Conservation (phyloP, 1,140 invertebrate species). For the Drosophila nigrodunni region DNA sequence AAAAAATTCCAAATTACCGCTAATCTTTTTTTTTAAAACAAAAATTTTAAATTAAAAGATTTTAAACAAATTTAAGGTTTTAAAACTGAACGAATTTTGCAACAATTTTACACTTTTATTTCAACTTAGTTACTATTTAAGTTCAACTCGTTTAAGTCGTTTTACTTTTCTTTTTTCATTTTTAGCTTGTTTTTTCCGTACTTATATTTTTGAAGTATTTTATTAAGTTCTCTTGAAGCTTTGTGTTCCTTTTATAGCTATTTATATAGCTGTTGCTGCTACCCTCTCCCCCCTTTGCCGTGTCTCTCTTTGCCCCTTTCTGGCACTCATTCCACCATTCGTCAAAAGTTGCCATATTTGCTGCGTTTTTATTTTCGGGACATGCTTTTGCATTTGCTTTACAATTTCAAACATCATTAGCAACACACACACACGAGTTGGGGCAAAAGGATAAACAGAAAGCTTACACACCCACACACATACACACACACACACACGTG, state of each 20-base stretch:
- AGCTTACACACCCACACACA: conserved; percentile 34
- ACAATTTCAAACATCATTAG: conserved; percentile 82
- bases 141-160: too few relatives aligned
- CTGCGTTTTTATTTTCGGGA: conserved; percentile 65
- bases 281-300: neutral
- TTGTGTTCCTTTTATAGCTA: neutral
- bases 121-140: too few relatives aligned
- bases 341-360: conserved; percentile 28
- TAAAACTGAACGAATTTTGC: too few relatives aligned
- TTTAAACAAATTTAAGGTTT: too few relatives aligned
- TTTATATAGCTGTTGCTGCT: neutral
- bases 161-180: neutral
- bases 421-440: conserved; percentile 58
- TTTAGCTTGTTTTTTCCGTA: too few relatives aligned
- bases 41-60: too few relatives aligned
- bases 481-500: conserved; percentile 34
- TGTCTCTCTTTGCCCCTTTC: neutral
- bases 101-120: too few relatives aligned
- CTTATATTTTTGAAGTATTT: neutral
- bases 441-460: conserved; percentile 28
- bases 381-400: conserved; percentile 81
- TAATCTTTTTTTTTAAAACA: too few relatives aligned
- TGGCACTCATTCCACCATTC: too few relatives aligned
- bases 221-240: neutral
- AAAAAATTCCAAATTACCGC: too few relatives aligned